These are phyloP conservation scores for Onychostoma macrolepis DNA, from an alignment of 2,113 vertebrate species.

Conservation along the genomic window DNA sequence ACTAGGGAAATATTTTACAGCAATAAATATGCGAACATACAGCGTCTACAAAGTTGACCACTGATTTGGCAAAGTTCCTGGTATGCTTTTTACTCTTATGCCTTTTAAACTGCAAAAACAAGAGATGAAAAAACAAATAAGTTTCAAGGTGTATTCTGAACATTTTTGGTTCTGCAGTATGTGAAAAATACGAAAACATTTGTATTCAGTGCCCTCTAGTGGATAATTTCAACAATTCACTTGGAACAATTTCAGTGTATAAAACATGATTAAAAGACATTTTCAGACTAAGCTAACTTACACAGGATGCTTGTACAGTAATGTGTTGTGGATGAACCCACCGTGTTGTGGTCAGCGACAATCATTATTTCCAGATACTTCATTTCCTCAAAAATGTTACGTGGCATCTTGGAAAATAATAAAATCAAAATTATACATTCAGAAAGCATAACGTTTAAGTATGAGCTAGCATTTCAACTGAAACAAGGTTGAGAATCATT, in stretches of 20 bases:
- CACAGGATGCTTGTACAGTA: neutral
- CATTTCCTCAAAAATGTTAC: slow-evolving; percentile 93
- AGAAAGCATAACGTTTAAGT: neutral
- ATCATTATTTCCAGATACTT: slow-evolving; percentile 98
- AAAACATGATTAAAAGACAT: neutral
- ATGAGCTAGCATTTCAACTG: neutral
- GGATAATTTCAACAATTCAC: neutral
- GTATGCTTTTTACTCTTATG: slow-evolving; percentile 83
- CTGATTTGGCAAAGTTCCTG: slow-evolving; percentile 95
- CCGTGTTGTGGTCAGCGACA: slow-evolving; percentile 95
- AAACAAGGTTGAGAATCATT: slow-evolving; percentile 45
- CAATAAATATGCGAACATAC: slow-evolving; percentile 79
- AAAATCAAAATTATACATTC: neutral
- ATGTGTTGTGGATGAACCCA: slow-evolving; percentile 66
- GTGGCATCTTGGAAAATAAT: slow-evolving; percentile 77
- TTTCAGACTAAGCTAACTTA: neutral
- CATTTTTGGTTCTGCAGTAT: neutral
- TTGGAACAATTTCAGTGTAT: neutral
- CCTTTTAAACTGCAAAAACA: slow-evolving; percentile 84
- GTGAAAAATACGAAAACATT: neutral
- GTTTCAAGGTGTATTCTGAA: neutral
- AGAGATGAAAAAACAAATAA: slow-evolving; percentile 54
- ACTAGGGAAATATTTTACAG: neutral
- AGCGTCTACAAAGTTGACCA: slow-evolving; percentile 95
- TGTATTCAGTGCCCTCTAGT: slow-evolving; percentile 22